phyloP scores from a whole-genome alignment of 2,888 invertebrate species.

The Microchrysa polita region DNA sequence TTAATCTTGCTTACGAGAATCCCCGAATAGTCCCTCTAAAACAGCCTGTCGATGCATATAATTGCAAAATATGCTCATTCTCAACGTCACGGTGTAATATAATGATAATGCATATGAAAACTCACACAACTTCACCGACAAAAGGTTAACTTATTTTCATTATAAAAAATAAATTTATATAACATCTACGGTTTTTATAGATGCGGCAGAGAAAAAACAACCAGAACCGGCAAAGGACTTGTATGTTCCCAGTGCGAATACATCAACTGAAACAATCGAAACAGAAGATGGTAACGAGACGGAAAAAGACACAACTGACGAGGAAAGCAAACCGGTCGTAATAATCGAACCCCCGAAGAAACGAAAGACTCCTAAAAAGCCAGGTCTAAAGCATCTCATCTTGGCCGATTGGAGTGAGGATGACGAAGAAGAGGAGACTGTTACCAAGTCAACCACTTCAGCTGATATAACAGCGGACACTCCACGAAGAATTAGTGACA shows the following conservation, averaged over 20 bases:
- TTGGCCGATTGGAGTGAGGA: conserved; percentile 83
- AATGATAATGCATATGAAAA: conserved; percentile 77
- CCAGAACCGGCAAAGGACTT: neutral
- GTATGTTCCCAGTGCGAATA: neutral
- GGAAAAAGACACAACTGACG: neutral
- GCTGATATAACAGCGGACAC: neutral
- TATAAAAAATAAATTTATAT: conserved; percentile 56
- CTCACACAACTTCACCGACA: conserved; percentile 65
- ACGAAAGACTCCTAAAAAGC: conserved; percentile 45
- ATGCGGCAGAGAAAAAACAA: neutral
- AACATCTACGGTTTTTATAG: neutral
- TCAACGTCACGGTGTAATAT: conserved; percentile 76
- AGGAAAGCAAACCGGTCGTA: neutral
- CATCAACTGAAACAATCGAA: neutral
- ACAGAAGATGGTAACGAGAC: neutral
- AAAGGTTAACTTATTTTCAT: conserved; percentile 42
- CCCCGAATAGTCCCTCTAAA: too few species aligned
- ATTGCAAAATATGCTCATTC: conserved; percentile 73
- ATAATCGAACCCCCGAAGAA: conserved; percentile 58
- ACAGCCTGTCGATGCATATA: conserved; percentile 63
- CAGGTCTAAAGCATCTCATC: conserved; percentile 64
- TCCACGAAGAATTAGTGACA: neutral
- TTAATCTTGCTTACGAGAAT: too few species aligned
- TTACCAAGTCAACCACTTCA: neutral
- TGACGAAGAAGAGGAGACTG: conserved; percentile 58